These are phyloP conservation scores for Mesorhabditis sp. DNA, from an alignment of 2,888 invertebrate species.

Conservation along the genomic window DNA sequence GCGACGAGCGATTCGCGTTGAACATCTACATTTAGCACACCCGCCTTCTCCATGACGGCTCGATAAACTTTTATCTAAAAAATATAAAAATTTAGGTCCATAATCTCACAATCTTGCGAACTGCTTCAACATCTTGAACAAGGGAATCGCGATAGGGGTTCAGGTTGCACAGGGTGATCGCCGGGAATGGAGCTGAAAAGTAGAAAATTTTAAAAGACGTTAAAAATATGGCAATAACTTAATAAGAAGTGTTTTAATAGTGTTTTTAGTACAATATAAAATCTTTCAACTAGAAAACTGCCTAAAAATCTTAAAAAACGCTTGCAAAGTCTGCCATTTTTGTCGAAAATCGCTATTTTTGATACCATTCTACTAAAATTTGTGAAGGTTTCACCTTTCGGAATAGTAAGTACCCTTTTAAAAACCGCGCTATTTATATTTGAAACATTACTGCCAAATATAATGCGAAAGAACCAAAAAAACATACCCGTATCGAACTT, in stretches of 20 bases:
- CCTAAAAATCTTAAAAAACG: too few species aligned
- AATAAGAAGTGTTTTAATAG: too few species aligned
- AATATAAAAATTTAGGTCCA: background rate
- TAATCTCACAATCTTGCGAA: constrained; percentile 47
- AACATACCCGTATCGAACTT: constrained; percentile 46
- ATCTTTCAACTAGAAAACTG: too few species aligned
- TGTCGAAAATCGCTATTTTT: too few species aligned
- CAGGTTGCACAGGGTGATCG: constrained; percentile 52
- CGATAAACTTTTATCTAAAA: constrained; percentile 37
- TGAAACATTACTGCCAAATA: too few species aligned
- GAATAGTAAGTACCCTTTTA: background rate
- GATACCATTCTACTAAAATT: too few species aligned
- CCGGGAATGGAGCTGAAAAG: constrained; percentile 50
- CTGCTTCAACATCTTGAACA: constrained; percentile 41
- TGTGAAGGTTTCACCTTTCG: too few species aligned
- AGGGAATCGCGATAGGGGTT: constrained; percentile 52
- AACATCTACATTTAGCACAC: constrained; percentile 17
- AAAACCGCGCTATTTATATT: too few species aligned
- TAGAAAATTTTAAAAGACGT: too few species aligned
- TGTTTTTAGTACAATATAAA: too few species aligned
- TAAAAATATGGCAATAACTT: too few species aligned
- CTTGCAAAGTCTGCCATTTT: too few species aligned
- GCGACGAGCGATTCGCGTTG: constrained; percentile 19
- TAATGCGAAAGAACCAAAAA: background rate
- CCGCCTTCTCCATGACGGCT: constrained; percentile 41